Evolutionary conservation across 2,797 vertebrate genomes (phyloP).

Genomic region (Mallotus villosus): DNA sequence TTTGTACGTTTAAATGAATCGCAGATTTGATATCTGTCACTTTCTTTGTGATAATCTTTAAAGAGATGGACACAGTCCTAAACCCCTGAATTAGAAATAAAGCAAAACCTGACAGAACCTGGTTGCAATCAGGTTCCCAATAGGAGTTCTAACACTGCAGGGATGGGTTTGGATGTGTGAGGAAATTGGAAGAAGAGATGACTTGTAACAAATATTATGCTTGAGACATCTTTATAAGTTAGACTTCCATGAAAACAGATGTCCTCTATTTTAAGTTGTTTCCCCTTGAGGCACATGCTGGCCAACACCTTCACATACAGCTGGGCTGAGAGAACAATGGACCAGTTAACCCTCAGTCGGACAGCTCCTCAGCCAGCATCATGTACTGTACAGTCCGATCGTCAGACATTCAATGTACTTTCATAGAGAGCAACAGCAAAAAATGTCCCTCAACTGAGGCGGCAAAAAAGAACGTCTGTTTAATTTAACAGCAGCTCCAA

Average conservation of each 20-base stretch:
- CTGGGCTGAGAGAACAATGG: neutral
- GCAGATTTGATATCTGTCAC: neutral
- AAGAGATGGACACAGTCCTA: conserved; percentile 1
- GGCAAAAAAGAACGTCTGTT: conserved; percentile 39
- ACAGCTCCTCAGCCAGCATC: neutral
- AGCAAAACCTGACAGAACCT: neutral
- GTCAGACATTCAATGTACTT: conserved; percentile 36
- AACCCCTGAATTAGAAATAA: neutral
- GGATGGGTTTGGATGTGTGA: conserved; percentile 19
- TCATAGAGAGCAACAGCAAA: conserved; percentile 40
- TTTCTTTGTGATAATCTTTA: neutral
- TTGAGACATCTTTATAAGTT: conserved; percentile 10
- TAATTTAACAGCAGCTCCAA: conserved; percentile 36
- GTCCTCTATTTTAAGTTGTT: neutral
- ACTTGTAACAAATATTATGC: conserved; percentile 29
- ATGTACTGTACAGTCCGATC: conserved; percentile 34
- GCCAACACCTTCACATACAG: neutral
- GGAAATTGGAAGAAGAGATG: conserved; percentile 12
- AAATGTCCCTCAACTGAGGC: conserved; percentile 49
- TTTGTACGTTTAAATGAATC: neutral
- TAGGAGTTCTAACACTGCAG: conserved; percentile 30
- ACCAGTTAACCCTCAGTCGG: neutral
- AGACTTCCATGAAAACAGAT: neutral
- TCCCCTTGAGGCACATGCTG: neutral
- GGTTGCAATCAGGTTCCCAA: conserved; percentile 20